Base-by-base conservation (phyloP, 2,797 vertebrate species). In the Oryzias sinensis region DNA sequence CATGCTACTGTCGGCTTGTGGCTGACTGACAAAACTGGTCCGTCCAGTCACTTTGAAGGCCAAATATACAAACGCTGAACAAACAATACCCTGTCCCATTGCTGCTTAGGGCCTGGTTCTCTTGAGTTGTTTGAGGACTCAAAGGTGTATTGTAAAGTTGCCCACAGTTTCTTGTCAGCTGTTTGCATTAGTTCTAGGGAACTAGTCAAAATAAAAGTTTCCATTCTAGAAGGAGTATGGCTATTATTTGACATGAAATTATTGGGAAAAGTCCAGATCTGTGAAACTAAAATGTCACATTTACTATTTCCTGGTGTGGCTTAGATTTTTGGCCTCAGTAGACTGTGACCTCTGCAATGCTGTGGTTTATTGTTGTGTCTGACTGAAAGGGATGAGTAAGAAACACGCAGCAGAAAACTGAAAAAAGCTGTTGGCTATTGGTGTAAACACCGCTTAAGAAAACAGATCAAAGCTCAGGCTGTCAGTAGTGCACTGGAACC, bases 1-100 rank as follows among this genome's bases (percentile, higher is more conserved):
- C 60, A 27, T 42, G 55, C 73, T 47, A 68, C 61, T 65, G 45
- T 56, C 20, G 69, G 70, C 69, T 76, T 62, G 65, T 59, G 67
- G 59, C 51, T 68, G 53, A 82, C 64, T 71, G 73, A 82, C 72
- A 81, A 60, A 90, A 91, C 88, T 77, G 82, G 88, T 89, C 56
- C 40, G 65, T 83, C 73, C 60, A 77, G 81, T 57, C 55, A 53
- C 62, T 68, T 78, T n/a, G 55, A 78, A 82, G 52, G 20, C 2
- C 58, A 58, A 55, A 53, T 65, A 61, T 61, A 64, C 49, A 53
- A 44, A 44, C 41, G 57, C 40, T 53, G 16, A 42, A 51, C 61
- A 65, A 59, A 63, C 51, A 74, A n/a, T 27, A 29, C 48, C 53
- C 33, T 58, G 29, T 66, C 37, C 48, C 17, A 37, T 37, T 11